Conservation (phyloP, 2,888 invertebrate species). For the Drepana falcataria region DNA sequence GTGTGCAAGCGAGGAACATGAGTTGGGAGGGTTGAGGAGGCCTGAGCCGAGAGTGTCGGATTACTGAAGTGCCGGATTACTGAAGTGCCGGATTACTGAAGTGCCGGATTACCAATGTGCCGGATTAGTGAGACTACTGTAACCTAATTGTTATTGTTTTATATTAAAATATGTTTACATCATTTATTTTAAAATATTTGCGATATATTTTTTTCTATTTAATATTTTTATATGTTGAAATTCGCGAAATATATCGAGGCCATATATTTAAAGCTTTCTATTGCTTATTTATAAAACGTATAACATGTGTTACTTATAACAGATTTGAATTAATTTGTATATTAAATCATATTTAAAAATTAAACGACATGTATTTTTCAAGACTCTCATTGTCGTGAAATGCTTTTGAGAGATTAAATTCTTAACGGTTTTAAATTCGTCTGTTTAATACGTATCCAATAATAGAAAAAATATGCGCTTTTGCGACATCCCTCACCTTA, state of each 20-base stretch:
- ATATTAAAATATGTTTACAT: too few species aligned
- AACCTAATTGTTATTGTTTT: too few species aligned
- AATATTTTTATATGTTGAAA: slow-evolving; percentile 15
- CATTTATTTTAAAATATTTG: too few species aligned
- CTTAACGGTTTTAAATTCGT: slow-evolving; percentile 7
- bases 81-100: too few species aligned
- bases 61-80: too few species aligned
- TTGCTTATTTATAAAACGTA: slow-evolving; percentile 41
- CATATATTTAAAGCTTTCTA: background rate
- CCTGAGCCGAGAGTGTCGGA: too few species aligned
- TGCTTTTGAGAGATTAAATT: slow-evolving; percentile 55
- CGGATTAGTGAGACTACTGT: too few species aligned
- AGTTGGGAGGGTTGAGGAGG: too few species aligned
- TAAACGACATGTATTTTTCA: slow-evolving; percentile 37
- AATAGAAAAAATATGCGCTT: background rate
- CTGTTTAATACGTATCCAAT: background rate
- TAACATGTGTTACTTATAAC: slow-evolving; percentile 42
- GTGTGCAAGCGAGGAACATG: too few species aligned
- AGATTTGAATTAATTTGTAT: slow-evolving; percentile 34
- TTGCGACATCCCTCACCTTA: too few species aligned
- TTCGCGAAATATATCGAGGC: background rate
- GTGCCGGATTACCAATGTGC: too few species aligned
- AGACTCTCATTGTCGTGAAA: slow-evolving; percentile 57
- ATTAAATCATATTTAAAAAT: slow-evolving; percentile 25
- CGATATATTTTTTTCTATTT: slow-evolving; percentile 7